Evolutionary conservation across 2,888 invertebrate genomes (phyloP).

Genomic region (Tromatobia lineatoria): DNA sequence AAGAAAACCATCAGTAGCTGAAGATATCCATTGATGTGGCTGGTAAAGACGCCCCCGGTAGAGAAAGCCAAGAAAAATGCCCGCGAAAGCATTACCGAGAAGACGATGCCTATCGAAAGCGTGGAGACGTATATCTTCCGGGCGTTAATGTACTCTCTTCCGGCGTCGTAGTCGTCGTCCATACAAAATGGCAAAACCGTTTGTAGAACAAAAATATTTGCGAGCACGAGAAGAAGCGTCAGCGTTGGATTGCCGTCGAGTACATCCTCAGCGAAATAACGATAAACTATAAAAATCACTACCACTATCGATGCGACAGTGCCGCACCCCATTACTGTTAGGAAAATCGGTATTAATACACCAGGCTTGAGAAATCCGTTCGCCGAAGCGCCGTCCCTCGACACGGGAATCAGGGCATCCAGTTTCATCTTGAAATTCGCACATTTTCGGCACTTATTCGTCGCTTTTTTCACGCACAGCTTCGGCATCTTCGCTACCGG

Average conservation of each 20-base stretch:
- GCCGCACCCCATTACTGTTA: conserved; percentile 90
- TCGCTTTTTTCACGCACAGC: conserved; percentile 75
- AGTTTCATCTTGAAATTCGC: conserved; percentile 75
- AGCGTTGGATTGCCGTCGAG: conserved; percentile 89
- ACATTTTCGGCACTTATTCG: conserved; percentile 78
- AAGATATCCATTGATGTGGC: conserved; percentile 90
- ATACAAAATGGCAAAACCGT: conserved; percentile 85
- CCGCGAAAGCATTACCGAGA: conserved; percentile 89
- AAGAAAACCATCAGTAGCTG: conserved; percentile 89
- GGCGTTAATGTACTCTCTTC: conserved; percentile 86
- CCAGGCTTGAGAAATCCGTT: conserved; percentile 77
- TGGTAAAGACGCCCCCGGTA: conserved; percentile 89
- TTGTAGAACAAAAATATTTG: conserved; percentile 84
- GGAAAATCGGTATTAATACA: conserved; percentile 88
- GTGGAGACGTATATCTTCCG: conserved; percentile 88
- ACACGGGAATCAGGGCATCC: conserved; percentile 13
- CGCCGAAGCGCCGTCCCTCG: conserved; percentile 28
- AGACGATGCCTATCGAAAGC: conserved; percentile 88
- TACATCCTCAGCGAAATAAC: conserved; percentile 88
- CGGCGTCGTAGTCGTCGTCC: conserved; percentile 79
- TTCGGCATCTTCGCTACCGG: conserved; percentile 72
- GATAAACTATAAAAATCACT: conserved; percentile 88
- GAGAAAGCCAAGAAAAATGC: conserved; percentile 89
- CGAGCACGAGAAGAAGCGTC: conserved; percentile 85
- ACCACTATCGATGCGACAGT: conserved; percentile 89